Conservation (phyloP, 92 coral and sea anemone species). For the Hydrozoanthus gracilis region DNA sequence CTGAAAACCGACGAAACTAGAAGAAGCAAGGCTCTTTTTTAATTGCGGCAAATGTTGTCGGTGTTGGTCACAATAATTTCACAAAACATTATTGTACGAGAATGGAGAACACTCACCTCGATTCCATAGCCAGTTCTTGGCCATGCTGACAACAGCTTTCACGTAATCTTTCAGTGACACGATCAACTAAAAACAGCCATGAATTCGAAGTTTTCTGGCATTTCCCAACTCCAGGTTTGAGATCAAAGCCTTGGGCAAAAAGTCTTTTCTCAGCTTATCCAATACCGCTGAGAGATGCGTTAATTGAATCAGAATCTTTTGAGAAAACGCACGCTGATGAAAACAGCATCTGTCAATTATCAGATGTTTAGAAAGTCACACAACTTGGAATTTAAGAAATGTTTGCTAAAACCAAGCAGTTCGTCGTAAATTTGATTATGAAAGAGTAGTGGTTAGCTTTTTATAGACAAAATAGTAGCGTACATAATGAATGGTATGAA, state of each 20-base stretch:
- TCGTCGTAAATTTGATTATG: not conserved
- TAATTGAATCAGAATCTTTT: not conserved
- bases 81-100: not conserved
- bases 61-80: slow-evolving; percentile 8
- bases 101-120: not conserved
- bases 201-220: slow-evolving; percentile 7
- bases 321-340: not conserved
- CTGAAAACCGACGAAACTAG: not conserved
- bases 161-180: not conserved
- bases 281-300: not conserved
- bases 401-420: too few relatives aligned
- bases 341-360: not conserved
- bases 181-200: not conserved
- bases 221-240: not conserved
- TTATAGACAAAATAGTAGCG: not conserved
- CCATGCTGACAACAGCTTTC: slow-evolving; percentile 24
- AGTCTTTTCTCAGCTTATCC: not conserved
- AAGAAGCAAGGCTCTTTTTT: not conserved
- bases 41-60: not conserved
- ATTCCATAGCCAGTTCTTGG: slow-evolving; percentile 38
- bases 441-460: not conserved
- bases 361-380: not conserved
- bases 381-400: not conserved
- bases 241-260: slow-evolving; percentile 1
- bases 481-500: not conserved